Percentiles rank a stretch among this genome's conserved stretches.
These are phyloP conservation scores for Polietes domitor DNA, from an alignment of 2,888 invertebrate species.

Conservation along the genomic window DNA sequence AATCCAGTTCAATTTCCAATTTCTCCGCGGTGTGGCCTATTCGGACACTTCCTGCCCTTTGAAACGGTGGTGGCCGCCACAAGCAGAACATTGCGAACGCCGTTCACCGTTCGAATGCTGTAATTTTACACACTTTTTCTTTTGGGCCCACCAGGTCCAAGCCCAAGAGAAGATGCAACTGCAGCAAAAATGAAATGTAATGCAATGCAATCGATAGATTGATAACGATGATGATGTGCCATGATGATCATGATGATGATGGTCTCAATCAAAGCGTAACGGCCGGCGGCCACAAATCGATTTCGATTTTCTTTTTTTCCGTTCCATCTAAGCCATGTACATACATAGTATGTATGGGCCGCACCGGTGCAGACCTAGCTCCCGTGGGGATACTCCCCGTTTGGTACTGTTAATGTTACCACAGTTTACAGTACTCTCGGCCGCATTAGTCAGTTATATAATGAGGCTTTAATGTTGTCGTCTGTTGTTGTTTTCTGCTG, in stretches of 20 bases:
- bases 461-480: background rate
- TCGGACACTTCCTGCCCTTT: conserved; percentile 60
- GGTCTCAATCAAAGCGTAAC: no score
- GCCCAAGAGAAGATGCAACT: background rate
- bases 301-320: conserved; percentile 1
- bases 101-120: background rate
- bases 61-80: conserved; percentile 20
- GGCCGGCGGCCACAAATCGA: background rate
- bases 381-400: background rate
- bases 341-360: no score
- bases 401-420: no score
- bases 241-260: no score
- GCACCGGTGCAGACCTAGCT: background rate
- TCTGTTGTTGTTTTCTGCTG: background rate
- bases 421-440: background rate
- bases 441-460: background rate
- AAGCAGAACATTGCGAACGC: conserved; percentile 53
- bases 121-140: conserved; percentile 34
- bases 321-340: background rate
- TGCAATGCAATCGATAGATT: background rate
- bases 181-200: background rate
- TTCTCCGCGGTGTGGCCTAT: background rate
- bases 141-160: background rate
- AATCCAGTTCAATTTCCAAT: background rate
- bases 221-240: background rate